Conservation (phyloP, 23 tunicate species). For the Diplosoma virens region DNA sequence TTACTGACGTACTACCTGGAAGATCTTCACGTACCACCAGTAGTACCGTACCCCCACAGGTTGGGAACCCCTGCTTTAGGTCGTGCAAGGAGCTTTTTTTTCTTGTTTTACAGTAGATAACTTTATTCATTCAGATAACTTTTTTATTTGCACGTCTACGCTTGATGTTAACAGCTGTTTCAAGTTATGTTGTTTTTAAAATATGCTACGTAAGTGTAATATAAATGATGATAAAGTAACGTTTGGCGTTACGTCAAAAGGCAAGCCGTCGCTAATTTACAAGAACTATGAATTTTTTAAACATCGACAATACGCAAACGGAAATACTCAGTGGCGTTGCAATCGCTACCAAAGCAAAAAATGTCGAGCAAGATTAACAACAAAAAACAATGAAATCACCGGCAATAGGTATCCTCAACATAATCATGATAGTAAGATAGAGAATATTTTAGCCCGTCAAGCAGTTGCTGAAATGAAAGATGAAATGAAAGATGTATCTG, state of each 20-base stretch:
- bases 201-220: too few species aligned
- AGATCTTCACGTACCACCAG: too few species aligned
- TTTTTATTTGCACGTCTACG: too few species aligned
- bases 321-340: conserved; percentile 38
- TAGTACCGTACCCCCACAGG: too few species aligned
- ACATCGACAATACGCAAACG: conserved; percentile 35
- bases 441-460: conserved; percentile 42
- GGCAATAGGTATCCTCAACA: conserved; percentile 23
- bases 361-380: conserved; percentile 29
- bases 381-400: conserved; percentile 23
- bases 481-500: conserved; percentile 22
- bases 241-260: conserved; percentile 38
- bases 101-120: too few species aligned
- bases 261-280: conserved; percentile 26
- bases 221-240: conserved; percentile 31
- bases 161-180: too few species aligned
- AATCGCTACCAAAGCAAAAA: conserved; percentile 18
- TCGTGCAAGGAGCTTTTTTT: too few species aligned
- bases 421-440: conserved; percentile 18
- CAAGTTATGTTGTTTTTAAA: too few species aligned
- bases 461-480: conserved; percentile 44
- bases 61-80: too few species aligned
- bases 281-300: conserved; percentile 28
- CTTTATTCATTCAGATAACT: too few species aligned
- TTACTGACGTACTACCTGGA: too few species aligned